Base-by-base conservation (phyloP, 1,140 invertebrate genomes). In the Eurosta solidaginis region DNA sequence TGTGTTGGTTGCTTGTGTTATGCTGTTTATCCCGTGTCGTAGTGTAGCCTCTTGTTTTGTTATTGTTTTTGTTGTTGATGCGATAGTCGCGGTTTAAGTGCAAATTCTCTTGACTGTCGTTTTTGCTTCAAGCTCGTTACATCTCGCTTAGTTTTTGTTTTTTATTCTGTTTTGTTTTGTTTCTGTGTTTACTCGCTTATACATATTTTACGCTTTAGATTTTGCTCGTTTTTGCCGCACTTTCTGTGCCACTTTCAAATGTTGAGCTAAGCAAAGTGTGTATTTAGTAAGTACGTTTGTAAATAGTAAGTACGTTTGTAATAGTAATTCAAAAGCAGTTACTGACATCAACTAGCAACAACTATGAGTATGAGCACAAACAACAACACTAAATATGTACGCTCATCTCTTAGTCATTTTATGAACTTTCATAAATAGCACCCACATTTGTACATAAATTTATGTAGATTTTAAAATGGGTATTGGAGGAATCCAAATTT, bases 71-170 rank as follows among this genome's bases (percentile, higher is more conserved):
- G 17, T 68, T 68, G 59, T 68, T 42, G 33, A 22, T n/a, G 40
- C 59, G 59, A 42, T 68, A 68, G 59, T 68, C 59, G 59, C 59
- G 59, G 59, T 68, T 68, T 68, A 68, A 68, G 59, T 68, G 59
- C 59, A 68, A 68, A 68, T 42, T 68, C 59, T 68, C 59, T 68
- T n/a, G 59, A 68, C 59, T 40, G 33, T 68, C 36, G 59, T 68
- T 68, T 42, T 68, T 68, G 59, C 40, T 68, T 68, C 36, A 68
- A 68, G 36, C 33, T 68, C 36, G 17, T 68, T 40, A 33, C 29
- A 22, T 68, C 12, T 33, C n/a, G 33, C 5, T 54, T 29, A 22
- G 45, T 25, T 68, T 40, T 40, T 68, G 59, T 68, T 68, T 40
- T 27, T 68, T 14, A 40, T 68, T 68, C 40, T 40, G 33, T 36